These are phyloP conservation scores for Triplophysa tibetana DNA, from an alignment of 2,113 vertebrate species.

Conservation along the genomic window DNA sequence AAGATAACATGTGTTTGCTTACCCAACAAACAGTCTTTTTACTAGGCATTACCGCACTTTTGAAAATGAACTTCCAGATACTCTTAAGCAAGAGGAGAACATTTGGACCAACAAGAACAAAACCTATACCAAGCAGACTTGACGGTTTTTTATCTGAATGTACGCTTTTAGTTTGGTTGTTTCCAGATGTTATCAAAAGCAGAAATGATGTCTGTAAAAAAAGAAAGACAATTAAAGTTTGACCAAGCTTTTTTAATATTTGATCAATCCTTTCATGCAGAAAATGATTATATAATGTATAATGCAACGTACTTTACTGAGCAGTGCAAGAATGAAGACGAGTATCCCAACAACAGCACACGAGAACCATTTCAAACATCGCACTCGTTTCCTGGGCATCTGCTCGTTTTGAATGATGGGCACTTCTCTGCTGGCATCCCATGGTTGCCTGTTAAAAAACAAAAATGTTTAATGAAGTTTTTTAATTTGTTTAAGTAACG, in stretches of 20 bases:
- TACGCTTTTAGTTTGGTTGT: conserved; percentile 49
- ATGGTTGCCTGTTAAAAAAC: conserved; percentile 48
- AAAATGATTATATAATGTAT: conserved; percentile 1
- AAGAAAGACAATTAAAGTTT: not conserved
- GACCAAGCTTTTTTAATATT: not conserved
- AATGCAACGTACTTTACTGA: conserved; percentile 65
- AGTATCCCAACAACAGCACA: conserved; percentile 41
- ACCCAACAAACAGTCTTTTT: conserved; percentile 52
- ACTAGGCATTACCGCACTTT: conserved; percentile 58
- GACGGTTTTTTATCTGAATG: conserved; percentile 51
- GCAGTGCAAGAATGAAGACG: conserved; percentile 63
- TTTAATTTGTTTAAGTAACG: not conserved
- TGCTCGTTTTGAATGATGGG: conserved; percentile 60
- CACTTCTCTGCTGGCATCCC: conserved; percentile 62
- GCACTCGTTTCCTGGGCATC: conserved; percentile 63
- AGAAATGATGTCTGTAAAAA: conserved; percentile 61
- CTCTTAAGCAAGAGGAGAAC: conserved; percentile 64
- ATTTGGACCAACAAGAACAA: conserved; percentile 56
- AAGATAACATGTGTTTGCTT: conserved; percentile 7
- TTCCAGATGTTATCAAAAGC: conserved; percentile 62
- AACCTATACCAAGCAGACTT: conserved; percentile 60
- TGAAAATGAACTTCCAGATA: conserved; percentile 65
- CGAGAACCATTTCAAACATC: conserved; percentile 51
- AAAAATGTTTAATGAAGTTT: not conserved
- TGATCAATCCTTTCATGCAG: not conserved